Base-by-base conservation (phyloP, 2,888 invertebrate genomes). In the Nebria brevicollis region DNA sequence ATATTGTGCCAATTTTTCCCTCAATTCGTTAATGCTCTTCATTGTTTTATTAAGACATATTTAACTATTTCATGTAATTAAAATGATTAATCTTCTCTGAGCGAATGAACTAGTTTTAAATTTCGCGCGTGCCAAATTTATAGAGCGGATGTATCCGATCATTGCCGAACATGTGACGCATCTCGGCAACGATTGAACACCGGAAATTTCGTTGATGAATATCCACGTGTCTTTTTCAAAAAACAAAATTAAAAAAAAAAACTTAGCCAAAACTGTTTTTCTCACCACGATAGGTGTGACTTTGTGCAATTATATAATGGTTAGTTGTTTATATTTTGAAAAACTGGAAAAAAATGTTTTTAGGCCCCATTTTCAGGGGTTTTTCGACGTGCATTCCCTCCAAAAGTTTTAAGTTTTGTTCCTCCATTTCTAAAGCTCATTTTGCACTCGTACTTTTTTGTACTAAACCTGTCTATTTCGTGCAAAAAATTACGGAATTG, bases 301-400 rank as follows among this genome's bases (percentile, higher is more conserved):
- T 72, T 77, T 77, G 77, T 77, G 77, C 77, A 77, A 77, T 77
- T 68, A 68, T 68, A 10, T 68, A 68, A 25, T 15, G 68, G 68
- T 68, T 68, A 25, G 25, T 68, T 25, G 68, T 68, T 68, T 25
- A 68, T 68, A 25, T 68, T 68, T 25, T 11, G 68, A 25, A 25
- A 25, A 8, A 25, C 8, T 15, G 15, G 15, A 15, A 68, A 8
- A 68, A 42, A 42, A 41, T 77, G 20, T 43, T 77, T 41, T 77
- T 68, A 11, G 42, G 77, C 68, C 77, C 43, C 68, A 70, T 70
- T 42, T 77, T 70, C 34, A 34, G 70, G 70, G 72, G 54, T 5
- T 72, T 64, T 72, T 77, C 65, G 77, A 77, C 77, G 72, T 77
- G 42, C 77, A 77, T 77, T 77, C 77, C 77, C 77, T 77, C 77